Evolutionary conservation across 2,113 vertebrate genomes (phyloP), one percentile per base, ranked within the genome.

Genomic region (Ramphastos sulfuratus): DNA sequence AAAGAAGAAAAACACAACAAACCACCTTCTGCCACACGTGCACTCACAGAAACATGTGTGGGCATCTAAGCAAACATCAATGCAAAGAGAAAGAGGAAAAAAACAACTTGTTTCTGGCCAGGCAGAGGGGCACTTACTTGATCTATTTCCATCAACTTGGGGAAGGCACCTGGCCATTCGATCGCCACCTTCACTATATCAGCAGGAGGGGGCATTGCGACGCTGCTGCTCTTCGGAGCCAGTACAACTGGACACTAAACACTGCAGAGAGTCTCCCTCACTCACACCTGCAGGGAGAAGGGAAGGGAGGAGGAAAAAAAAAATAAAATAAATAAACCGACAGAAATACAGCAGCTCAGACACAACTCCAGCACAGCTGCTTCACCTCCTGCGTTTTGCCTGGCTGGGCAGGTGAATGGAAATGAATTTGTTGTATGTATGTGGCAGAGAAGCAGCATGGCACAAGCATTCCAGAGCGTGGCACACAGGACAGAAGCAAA

Each of bases 141-240:
- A 96, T 99, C 99, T 72, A 99, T 99, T 97, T 99, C 99, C 99
- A 99, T 99, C 92, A 99, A 98, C 66, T 99, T 99, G 85, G 99
- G 99, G 96, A 98, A 99, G 86, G 98, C 99, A 56, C 98, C 99
- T 2, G 99, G 99, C 98, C 99, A 99, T 94, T 99, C 98, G 35
- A 99, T 99, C 92, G 99, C 99, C 98, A 99, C 99, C 98, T 99
- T 99, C 95, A 99, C 98, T 87, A 98, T 99, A 96, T 99, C 99
- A 58, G 98, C 98, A 6, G 99, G 99, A 5, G 99, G 99, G 16
- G 99, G 99, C 99, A 99, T 99, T 95, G 97, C 92, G 63, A 77
- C 12, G 59, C 84, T 37, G 69, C 76, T 58, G 80, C 46, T 27
- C 79, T 72, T 78, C 75, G 12, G 88, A 94, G 76, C 71, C 82